Evolutionary conservation across 1,140 invertebrate species (phyloP), one percentile per base, ranked within the genome.

Genomic region (Ceratosolen solmsi): DNA sequence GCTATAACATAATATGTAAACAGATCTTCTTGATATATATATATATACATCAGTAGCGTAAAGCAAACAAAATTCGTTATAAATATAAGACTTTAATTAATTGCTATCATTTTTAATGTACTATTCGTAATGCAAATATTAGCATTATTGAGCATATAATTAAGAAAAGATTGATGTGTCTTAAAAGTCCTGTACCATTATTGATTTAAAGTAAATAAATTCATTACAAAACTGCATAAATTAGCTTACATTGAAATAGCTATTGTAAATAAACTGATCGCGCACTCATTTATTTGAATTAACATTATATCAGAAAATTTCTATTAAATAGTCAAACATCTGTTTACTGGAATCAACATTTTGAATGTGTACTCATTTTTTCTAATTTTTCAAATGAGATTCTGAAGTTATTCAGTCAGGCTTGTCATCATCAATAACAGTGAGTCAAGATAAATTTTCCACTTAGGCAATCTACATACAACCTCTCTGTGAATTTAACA

Each of bases 1-100:
- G 0, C 60, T 65, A 65, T 68, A 51, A 68, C 51, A 49, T 20
- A 25, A 25, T 41, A 22, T 15, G 71, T 73, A 73, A 51, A 15
- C 11, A 54, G 13, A 54, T 11, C 20, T 54, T 54, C 2, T 22
- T 22, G 20, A 22, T 54, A 4, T 11, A 4, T 17, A 54, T 54
- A 17, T 46, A 13, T 46, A 46, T 46, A 13, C 5, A 5, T 46
- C 13, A 13, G 13, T 4, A 54, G 51, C 20, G 51, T 8, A 20
- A 54, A 60, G 38, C 72, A 38, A 30, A 63, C 38, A 38, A 65
- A 65, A 36, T 20, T 60, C n/a, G 27, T 56, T n/a, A 13, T 63
- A 30, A 63, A 8, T 65, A 65, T 17, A 65, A 65, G 36, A 33
- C 22, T 36, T 65, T 36, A 65, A 65, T 65, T 65, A 65, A 36